Conservation (phyloP, 2,888 invertebrate species). For the Iselma pallidipennis region DNA sequence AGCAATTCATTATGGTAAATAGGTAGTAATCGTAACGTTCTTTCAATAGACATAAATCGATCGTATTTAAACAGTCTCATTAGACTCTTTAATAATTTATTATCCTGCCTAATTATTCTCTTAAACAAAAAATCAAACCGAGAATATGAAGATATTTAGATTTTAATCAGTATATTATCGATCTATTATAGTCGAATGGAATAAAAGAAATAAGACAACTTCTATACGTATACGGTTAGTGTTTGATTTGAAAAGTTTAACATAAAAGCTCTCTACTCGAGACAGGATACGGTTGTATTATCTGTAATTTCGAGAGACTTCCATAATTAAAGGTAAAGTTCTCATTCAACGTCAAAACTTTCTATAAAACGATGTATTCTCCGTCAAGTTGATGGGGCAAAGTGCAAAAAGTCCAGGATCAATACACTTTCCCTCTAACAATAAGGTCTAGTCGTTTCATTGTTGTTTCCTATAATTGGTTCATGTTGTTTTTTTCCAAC, state of each 20-base stretch:
- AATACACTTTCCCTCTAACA: not conserved
- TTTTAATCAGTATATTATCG: not conserved
- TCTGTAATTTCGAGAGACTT: not conserved
- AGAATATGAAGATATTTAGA: not conserved
- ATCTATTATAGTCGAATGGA: not conserved
- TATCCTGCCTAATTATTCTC: not conserved
- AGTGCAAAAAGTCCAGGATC: not conserved
- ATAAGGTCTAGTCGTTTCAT: not conserved
- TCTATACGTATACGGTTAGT: not conserved
- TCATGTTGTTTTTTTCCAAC: not conserved
- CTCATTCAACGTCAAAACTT: not conserved
- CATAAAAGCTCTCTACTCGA: not conserved
- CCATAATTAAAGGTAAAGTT: slow-evolving; percentile 3
- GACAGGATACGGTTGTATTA: not conserved
- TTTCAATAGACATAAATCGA: slow-evolving; percentile 10
- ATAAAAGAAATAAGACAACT: not conserved
- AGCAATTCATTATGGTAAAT: slow-evolving; percentile 29
- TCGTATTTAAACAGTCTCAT: slow-evolving; percentile 22
- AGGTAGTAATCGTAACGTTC: slow-evolving; percentile 23
- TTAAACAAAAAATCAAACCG: not conserved
- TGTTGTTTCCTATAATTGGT: not conserved
- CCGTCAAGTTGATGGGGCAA: not conserved
- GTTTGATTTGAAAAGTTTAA: not conserved
- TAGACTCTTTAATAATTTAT: slow-evolving; percentile 7
- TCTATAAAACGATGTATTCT: slow-evolving; percentile 1